Evolutionary conservation across 2,113 vertebrate genomes (phyloP).

Genomic region (Bostrychus sinensis): DNA sequence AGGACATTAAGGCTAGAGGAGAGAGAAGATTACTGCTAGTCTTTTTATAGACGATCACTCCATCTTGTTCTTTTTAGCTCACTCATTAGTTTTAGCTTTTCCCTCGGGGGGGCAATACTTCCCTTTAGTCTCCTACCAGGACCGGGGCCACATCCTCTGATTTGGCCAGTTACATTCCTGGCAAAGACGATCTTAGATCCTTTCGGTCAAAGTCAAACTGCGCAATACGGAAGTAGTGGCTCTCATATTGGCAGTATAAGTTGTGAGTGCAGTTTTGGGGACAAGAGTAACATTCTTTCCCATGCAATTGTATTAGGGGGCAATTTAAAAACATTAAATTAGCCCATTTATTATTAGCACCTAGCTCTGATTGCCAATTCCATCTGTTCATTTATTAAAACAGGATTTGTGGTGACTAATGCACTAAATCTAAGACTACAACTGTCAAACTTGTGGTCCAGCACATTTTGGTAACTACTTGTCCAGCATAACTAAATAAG

Average conservation of each 20-base stretch:
- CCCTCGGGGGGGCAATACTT: conserved; percentile 41
- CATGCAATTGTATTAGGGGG: too few relatives aligned
- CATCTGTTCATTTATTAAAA: too few relatives aligned
- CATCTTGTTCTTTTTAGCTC: conserved; percentile 75
- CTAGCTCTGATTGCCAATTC: too few relatives aligned
- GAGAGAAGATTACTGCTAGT: conserved; percentile 65
- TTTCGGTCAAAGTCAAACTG: conserved; percentile 15
- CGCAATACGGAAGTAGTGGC: conserved; percentile 5
- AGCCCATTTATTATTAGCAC: too few relatives aligned
- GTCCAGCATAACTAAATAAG: too few relatives aligned
- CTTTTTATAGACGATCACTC: conserved; percentile 77
- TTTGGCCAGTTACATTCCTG: conserved; percentile 40
- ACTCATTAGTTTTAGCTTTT: conserved; percentile 64
- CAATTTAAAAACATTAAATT: too few relatives aligned
- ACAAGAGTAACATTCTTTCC: too few relatives aligned
- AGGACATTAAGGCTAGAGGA: conserved; percentile 62
- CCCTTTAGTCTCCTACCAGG: conserved; percentile 46
- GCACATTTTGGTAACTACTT: too few relatives aligned
- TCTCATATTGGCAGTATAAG: conserved; percentile 30
- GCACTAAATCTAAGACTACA: too few relatives aligned
- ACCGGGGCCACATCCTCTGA: conserved; percentile 30
- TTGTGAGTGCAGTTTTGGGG: conserved; percentile 23
- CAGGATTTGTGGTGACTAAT: too few relatives aligned
- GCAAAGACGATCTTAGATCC: conserved; percentile 28
- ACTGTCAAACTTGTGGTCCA: too few relatives aligned